A percentile compares a stretch with the other conserved stretches of the same genome.
Conservation (phyloP, 2,888 invertebrate species). For the Eristalis tenax region DNA sequence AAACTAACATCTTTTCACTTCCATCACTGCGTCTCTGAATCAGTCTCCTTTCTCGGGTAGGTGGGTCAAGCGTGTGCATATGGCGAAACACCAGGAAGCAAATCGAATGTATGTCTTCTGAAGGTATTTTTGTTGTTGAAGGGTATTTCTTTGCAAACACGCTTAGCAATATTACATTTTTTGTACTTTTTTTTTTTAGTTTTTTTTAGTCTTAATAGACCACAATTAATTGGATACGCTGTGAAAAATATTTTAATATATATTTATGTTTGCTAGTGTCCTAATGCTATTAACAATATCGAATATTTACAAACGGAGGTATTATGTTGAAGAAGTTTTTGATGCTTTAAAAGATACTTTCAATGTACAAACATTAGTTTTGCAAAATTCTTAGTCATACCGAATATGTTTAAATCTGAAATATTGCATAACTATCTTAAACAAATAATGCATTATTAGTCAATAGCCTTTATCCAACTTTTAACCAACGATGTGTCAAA, state of each 20-base stretch:
- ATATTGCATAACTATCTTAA: no score
- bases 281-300: constrained; percentile 41
- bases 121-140: constrained; percentile 35
- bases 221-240: constrained; percentile 68
- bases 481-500: no score
- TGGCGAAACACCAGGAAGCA: constrained; percentile 39
- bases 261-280: constrained; percentile 60
- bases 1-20: constrained; percentile 52
- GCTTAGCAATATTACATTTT: constrained; percentile 53
- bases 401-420: no score
- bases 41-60: constrained; percentile 24
- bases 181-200: constrained; percentile 21
- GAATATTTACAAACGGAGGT: constrained; percentile 22
- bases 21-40: constrained; percentile 40
- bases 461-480: no score
- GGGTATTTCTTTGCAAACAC: constrained; percentile 49
- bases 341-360: background rate
- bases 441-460: no score
- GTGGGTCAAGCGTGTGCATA: constrained; percentile 19
- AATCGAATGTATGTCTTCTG: constrained; percentile 35
- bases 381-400: no score
- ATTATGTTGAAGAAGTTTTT: constrained; percentile 49
- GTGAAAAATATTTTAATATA: constrained; percentile 71
- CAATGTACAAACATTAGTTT: no score
- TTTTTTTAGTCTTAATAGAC: constrained; percentile 57